phyloP scores from a whole-genome alignment of 2,888 invertebrate genomes.

The Plebejus argus region DNA sequence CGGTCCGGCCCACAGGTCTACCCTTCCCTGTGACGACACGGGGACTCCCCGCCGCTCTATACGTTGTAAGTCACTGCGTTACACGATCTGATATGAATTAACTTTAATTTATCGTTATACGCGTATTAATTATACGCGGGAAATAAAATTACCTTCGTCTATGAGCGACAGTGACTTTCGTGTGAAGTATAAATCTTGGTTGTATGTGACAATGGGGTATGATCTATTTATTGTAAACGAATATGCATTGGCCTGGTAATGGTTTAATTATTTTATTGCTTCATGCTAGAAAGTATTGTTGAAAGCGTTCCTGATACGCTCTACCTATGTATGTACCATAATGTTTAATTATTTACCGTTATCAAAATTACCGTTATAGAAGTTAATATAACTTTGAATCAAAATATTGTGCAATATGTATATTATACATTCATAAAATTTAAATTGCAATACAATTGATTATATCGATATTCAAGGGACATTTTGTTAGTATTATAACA shows the following conservation, averaged over 20 bases:
- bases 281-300: neutral
- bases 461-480: conserved; percentile 16
- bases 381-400: neutral
- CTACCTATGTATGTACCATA: neutral
- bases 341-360: neutral
- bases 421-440: neutral
- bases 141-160: conserved; percentile 21
- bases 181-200: conserved; percentile 5
- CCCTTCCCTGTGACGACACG: conserved; percentile 32
- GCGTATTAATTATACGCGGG: conserved; percentile 38
- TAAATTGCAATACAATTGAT: conserved; percentile 13
- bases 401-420: neutral
- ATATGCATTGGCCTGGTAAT: neutral
- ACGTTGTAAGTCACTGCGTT: conserved; percentile 55
- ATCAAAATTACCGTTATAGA: neutral
- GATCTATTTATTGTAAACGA: neutral
- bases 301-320: too few relatives aligned
- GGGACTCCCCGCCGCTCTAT: conserved; percentile 56
- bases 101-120: conserved; percentile 64
- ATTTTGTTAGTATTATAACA: conserved; percentile 33
- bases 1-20: conserved; percentile 48
- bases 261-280: neutral
- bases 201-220: conserved; percentile 1
- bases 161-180: conserved; percentile 3
- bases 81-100: conserved; percentile 58